Evolutionary conservation across 2,113 vertebrate genomes (phyloP).

Genomic region (Tursiops truncatus): DNA sequence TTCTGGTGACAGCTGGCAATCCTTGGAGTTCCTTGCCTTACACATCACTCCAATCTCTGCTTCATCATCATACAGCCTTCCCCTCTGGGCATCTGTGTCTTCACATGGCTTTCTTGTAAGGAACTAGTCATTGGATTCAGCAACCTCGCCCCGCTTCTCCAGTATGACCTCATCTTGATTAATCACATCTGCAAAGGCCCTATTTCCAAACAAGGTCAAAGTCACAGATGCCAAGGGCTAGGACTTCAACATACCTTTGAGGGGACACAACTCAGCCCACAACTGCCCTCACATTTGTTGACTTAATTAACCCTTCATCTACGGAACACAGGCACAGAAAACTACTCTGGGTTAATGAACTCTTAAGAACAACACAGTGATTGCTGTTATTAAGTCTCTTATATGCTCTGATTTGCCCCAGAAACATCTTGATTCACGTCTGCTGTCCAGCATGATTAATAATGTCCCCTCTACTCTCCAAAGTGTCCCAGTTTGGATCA

Average conservation of each 20-base stretch:
- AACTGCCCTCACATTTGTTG: not conserved
- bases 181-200: not conserved
- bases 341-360: not conserved
- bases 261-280: not conserved
- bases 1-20: not conserved
- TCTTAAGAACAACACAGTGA: not conserved
- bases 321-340: slow-evolving; percentile 16
- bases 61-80: not conserved
- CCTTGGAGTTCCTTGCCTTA: not conserved
- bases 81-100: not conserved
- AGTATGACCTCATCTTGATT: not conserved
- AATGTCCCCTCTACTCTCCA: not conserved
- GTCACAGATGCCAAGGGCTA: not conserved
- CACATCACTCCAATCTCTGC: not conserved
- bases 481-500: not conserved
- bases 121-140: not conserved
- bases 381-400: not conserved
- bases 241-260: not conserved
- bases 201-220: not conserved
- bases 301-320: not conserved
- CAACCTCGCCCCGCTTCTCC: not conserved
- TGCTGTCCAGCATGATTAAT: not conserved
- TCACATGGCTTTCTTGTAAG: not conserved
- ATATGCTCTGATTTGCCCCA: not conserved
- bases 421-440: not conserved